A percentile compares a stretch with the other conserved stretches of the same genome.
These are phyloP conservation scores for Etia nguti DNA, from an alignment of 2,113 vertebrate genomes.

Conservation along the genomic window DNA sequence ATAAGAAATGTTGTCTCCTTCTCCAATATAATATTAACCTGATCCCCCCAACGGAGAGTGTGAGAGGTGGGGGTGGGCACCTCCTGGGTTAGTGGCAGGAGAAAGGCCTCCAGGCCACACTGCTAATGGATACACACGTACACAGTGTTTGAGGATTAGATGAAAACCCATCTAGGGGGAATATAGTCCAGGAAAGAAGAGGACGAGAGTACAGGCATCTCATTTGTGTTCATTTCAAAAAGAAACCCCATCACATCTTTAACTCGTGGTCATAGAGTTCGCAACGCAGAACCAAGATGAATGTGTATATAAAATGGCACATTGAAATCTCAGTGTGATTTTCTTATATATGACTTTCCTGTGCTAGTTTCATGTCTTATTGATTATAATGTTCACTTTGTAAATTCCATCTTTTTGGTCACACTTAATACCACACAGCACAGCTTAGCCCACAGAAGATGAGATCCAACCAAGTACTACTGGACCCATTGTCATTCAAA, in stretches of 20 bases:
- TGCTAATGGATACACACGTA: conserved; percentile 62
- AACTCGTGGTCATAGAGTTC: background rate
- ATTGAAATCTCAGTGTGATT: background rate
- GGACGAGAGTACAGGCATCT: conserved; percentile 43
- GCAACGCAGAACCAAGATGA: background rate
- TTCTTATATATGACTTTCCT: background rate
- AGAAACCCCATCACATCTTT: background rate
- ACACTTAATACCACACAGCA: conserved; percentile 23
- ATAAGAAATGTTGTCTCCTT: conserved; percentile 81
- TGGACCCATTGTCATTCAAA: conserved; percentile 1
- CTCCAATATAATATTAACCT: conserved; percentile 83
- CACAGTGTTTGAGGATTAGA: conserved; percentile 76
- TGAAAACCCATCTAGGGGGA: conserved; percentile 56
- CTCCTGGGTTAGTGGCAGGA: conserved; percentile 11
- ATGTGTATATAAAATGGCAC: background rate
- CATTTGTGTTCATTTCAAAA: conserved; percentile 27
- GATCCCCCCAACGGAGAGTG: conserved; percentile 70
- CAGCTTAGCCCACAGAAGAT: background rate
- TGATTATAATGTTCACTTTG: background rate
- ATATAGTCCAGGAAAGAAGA: conserved; percentile 18
- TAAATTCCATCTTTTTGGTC: conserved; percentile 43
- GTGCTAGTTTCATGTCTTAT: background rate
- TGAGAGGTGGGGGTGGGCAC: background rate
- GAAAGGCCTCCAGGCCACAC: conserved; percentile 45
- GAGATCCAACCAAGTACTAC: background rate